Base-by-base conservation (phyloP, 2,888 invertebrate species). In the Nezara viridula region DNA sequence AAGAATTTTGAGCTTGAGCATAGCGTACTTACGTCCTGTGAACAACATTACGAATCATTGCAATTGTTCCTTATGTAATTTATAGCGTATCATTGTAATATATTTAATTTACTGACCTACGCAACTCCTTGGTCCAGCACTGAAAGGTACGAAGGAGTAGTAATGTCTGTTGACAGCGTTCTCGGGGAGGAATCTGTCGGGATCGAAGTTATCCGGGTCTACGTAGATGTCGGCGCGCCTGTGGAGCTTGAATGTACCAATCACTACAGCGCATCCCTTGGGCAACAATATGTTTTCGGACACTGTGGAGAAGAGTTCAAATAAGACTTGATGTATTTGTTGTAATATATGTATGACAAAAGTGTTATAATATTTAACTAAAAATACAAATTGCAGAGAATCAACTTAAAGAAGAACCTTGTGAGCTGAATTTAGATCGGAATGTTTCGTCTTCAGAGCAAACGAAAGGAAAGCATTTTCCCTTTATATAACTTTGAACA, bases 151-250 rank as follows among this genome's bases (percentile, higher is more conserved):
- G 92, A 95, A 96, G 90, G 96, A 95, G 92, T 97, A 97, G 92
- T 96, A 96, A 91, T 97, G 96, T 88, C 96, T 94, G 91, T 95
- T 95, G 50, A 95, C 95, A 40, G 95, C 95, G 89, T 95, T 95
- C 92, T 96, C 96, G 0, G 96, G 96, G 52, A 96, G 92, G 94
- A 96, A 96, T 92, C 96, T 96, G 92, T 96, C 96, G 0, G 96
- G 96, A 92, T 97, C 94, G 93, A 96, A 97, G 90, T 94, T 94
- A 2, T 95, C 94, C 0, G 96, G 96, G 91, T 96, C 95, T 88
- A 95, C 94, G 92, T 95, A 96, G 92, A 95, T 94, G 90, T 95
- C 94, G 0, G 94, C 93, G 89, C 94, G 94, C 89, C 96, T 95
- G 92, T 96, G 96, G 85, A 96, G 93, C 92, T 95, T 95, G 92